Evolutionary conservation across 2,888 invertebrate species (phyloP), one percentile per base, ranked within the genome.

Genomic region (Ophion obscuratus): DNA sequence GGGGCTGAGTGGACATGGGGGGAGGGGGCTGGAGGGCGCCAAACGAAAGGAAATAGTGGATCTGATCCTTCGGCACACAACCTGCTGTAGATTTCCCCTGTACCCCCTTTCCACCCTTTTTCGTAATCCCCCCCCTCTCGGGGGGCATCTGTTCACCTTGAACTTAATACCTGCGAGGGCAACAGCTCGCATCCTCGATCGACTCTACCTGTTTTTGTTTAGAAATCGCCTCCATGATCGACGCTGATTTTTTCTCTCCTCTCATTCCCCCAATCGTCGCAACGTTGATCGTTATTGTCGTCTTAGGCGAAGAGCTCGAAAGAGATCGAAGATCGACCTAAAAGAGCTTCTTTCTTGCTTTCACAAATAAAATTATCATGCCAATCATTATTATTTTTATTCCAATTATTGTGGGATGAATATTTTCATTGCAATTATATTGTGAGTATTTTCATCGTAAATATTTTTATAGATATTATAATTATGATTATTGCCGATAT

Each of bases 201-300:
- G 62, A 14, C 61, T 71, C 78, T 67, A 75, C 77, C 84, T 79
- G 81, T 86, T 84, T 81, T 86, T 83, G 66, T 86, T 86, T 83
- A 70, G 74, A 70, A 81, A 86, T 78, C 78, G 77, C 75, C 77
- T 64, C 81, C 70, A 83, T 70, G 74, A 81, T 74, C 74, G 27
- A 68, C 61, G 67, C 53, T 83, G 81, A 81, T 83, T 85, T 76
- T 80, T 83, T 79, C 62, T 64, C 24, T 17, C 10, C 57, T 6
- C 53, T 40, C 4, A 77, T 17, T 36, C 27, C 2, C 10, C 1
- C 27, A 47, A 64, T n/a, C 17, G 44, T 31, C 1, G 44, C 62
- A 27, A 36, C 24, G 24, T 61, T 20, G 61, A 61, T 7, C 24
- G 24, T 61, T 61, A 7, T 24, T 61, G 10, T 61, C 61, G 11